Base-by-base conservation (phyloP, 2,113 vertebrate species). In the Lucifuga dentata region DNA sequence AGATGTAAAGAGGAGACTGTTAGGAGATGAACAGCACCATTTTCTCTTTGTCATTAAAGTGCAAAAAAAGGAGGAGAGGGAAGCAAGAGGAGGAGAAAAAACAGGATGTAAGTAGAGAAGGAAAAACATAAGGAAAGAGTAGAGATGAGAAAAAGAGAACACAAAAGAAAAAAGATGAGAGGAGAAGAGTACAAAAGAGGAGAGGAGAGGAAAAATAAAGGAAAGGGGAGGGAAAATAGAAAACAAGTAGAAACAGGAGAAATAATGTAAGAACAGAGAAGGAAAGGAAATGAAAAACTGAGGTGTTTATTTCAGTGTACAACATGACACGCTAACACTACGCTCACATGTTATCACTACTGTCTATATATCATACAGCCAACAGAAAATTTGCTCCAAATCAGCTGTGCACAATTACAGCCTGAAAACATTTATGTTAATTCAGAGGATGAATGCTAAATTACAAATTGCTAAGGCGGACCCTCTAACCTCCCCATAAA, bases 391-490 rank as follows among this genome's bases (percentile, higher is more conserved):
- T n/a, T n/a, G n/a, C n/a, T n/a, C n/a, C n/a, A n/a, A n/a, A 29
- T 29, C 26, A 29, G 7, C 3, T 29, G 26, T 3, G 26, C 26
- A 29, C 26, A 29, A 29, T 29, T 29, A 29, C 26, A 29, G 26
- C 7, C 3, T 5, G 26, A 7, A 7, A 29, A 29, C 26, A 29
- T 1, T 35, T 8, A 2, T 8, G 33, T 35, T 11, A 35, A 35
- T 35, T 11, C 49, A 68, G 57, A 41, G 46, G 43, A 67, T 68
- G 64, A 77, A 73, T 55, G 53, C 36, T 68, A 24, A 33, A 72
- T 72, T 80, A 79, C 40, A 71, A 80, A 84, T 73, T 81, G 76
- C 83, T 64, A 71, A 63, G 64, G 46, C 38, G 45, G 71, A 80
- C 76, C 83, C 68, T 64, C 71, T 76, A 71, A 57, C 72, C 66